A percentile compares a stretch with the other conserved stretches of the same genome.
Conservation (phyloP, 2,888 invertebrate genomes). For the Polydrusus pterygomalis region DNA sequence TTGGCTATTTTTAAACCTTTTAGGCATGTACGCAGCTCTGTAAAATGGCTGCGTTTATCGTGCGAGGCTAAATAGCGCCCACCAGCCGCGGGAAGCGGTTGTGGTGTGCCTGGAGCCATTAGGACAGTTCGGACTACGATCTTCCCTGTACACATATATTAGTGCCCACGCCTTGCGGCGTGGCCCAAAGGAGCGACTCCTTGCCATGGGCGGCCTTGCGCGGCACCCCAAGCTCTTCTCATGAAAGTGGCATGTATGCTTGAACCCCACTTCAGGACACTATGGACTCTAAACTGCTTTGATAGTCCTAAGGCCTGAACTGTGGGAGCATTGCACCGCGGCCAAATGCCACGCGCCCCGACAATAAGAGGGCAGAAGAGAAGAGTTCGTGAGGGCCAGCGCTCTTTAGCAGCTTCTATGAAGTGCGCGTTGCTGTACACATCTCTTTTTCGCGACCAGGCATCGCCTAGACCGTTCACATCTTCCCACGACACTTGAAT, state of each 20-base stretch:
- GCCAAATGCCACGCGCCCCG: slow-evolving; percentile 61
- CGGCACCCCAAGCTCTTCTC: slow-evolving; percentile 37
- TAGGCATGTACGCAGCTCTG: neutral
- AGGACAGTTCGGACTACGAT: neutral
- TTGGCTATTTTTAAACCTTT: slow-evolving; percentile 73
- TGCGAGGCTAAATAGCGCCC: neutral
- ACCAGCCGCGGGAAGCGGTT: neutral
- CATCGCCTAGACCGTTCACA: neutral
- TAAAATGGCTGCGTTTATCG: neutral
- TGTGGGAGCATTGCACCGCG: slow-evolving; percentile 43
- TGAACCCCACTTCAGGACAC: slow-evolving; percentile 52
- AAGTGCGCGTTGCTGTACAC: slow-evolving; percentile 54
- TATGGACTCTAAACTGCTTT: slow-evolving; percentile 38
- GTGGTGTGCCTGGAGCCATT: neutral
- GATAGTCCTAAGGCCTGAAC: slow-evolving; percentile 30
- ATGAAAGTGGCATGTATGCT: slow-evolving; percentile 46
- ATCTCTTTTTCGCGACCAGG: slow-evolving; percentile 42
- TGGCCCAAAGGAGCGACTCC: neutral
- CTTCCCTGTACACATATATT: neutral
- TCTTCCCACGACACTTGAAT: slow-evolving; percentile 34
- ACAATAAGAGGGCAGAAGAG: slow-evolving; percentile 39
- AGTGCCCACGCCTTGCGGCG: neutral
- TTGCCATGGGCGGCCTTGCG: neutral
- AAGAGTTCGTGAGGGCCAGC: slow-evolving; percentile 51
- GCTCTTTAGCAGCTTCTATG: slow-evolving; percentile 44